Evolutionary conservation across 2,888 invertebrate species (phyloP), one percentile per base, ranked within the genome.

Genomic region (Heliconius cydno): DNA sequence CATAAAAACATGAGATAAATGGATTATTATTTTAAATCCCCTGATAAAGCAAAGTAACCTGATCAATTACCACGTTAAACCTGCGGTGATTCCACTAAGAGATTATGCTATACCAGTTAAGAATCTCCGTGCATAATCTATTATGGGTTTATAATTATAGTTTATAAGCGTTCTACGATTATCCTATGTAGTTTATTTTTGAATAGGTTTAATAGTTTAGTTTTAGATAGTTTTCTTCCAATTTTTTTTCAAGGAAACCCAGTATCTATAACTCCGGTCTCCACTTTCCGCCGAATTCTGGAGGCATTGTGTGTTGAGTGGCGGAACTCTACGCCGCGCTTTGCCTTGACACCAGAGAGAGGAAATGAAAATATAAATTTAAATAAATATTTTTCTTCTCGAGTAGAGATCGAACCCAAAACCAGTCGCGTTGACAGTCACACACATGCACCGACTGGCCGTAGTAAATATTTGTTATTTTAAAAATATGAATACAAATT

Each of bases 91-190:
- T 66, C 66, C 72, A 25, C 72, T 78, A 52, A 19, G n/a, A 78
- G 77, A 78, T 78, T 72, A 77, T 38, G 63, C 25, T 72, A 65
- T 13, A 19, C 30, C 30, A 30, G 72, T 66, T 78, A 78, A 77
- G 30, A 72, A 72, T 65, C 70, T 77, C n/a, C 5, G 38, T 30
- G 65, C 41, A 71, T 72, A 71, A 71, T 77, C 65, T 65, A 28
- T 65, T 71, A 46, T 65, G 63, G 41, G 19, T 41, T 19, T 63
- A 72, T 77, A 72, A 77, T 71, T 77, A 65, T 65, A 38, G 38
- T 34, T 28, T 22, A 65, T 13, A 60, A 22, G 38, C n/a, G 9
- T 13, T 15, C 60, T 34, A 34, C 34, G n/a, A 38, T 13, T 38
- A 34, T n/a, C 1, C 15, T 73, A 73, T 12, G 15, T 60, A 73